Base-by-base conservation (phyloP, 2,888 invertebrate species). In the Xanthostigma xanthostigma region DNA sequence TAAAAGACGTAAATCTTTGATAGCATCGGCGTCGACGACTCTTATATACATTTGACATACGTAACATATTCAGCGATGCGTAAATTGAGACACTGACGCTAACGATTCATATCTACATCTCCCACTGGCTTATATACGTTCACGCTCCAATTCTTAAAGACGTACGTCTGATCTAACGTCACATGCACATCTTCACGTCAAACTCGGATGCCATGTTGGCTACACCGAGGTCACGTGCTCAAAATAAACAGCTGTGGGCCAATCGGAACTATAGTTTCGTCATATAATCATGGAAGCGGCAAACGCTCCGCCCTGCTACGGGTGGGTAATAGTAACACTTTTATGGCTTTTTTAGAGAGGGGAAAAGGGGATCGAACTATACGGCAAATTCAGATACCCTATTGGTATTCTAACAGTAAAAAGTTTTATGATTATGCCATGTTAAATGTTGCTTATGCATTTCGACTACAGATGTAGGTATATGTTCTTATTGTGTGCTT, bases 381-480 rank as follows among this genome's bases (percentile, higher is more conserved):
- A 53, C 48, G 41, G 49, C n/a, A 53, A 49, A 49, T 49, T 60
- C 60, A 58, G 62, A 54, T 56, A 56, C 57, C 59, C 60, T 62
- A 68, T 68, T 67, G 68, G 67, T 64, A 59, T 61, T 59, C 61
- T 63, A 66, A 67, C 64, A 66, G 64, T 67, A 66, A 67, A 58
- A 68, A 64, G 54, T 65, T 66, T 66, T 67, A 66, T 58, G 64
- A 62, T 64, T 64, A 59, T 61, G 61, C 62, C 60, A 58, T 60
- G 59, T 59, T 62, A 60, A 64, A 64, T 62, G 61, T 60, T 65
- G 62, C 61, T 68, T 67, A 60, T 61, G 58, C 57, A 61, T 61
- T 64, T 62, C 57, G 63, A 65, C 63, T 62, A 59, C 67, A 68
- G 68, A 68, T 68, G 68, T 67, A 67, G 67, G 63, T 66, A 63